Base-by-base conservation (phyloP, 2,888 invertebrate species). In the Ophion ellenae region DNA sequence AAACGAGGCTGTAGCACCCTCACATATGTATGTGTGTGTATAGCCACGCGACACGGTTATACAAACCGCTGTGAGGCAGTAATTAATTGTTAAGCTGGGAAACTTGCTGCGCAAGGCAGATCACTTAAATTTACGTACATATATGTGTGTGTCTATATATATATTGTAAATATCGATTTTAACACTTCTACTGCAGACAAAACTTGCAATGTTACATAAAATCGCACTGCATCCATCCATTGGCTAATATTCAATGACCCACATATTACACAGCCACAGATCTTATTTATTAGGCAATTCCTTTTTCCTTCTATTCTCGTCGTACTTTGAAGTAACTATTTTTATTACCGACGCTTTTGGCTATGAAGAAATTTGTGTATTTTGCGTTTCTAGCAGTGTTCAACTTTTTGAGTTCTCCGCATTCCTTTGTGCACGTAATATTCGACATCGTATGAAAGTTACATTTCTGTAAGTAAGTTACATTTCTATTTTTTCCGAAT, bases 51-150 rank as follows among this genome's bases (percentile, higher is more conserved):
- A 78, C 78, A 85, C 70, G 64, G 36, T 75, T 79, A 64, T 63
- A 59, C 74, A 74, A 66, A 78, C 61, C 61, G 74, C 75, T 59
- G 59, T 57, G 67, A 75, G 75, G 47, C 70, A 74, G 75, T 79
- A 79, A 82, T 85, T 85, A 85, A 82, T 85, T 85, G 79, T 85
- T 75, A 82, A 85, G 79, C 76, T 75, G 82, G 78, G 69, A 64
- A 64, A 85, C 80, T 82, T 59, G 81, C 77, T 73, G 73, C 28
- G 61, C 77, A 53, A 75, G 63, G 20, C 63, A 45, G 7, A 61
- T 71, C 36, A 64, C 75, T 36, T 66, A 40, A 11, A 5, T 59
- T 11, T 78, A 59, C 66, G n/a, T 66, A 7, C 28, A 9, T 66
- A 71, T 53, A 40, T 47, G 47, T 47, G 14, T 47, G 47, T 14